phyloP scores from a whole-genome alignment of 2,888 invertebrate genomes.

The Cylindroiulus punctatus region DNA sequence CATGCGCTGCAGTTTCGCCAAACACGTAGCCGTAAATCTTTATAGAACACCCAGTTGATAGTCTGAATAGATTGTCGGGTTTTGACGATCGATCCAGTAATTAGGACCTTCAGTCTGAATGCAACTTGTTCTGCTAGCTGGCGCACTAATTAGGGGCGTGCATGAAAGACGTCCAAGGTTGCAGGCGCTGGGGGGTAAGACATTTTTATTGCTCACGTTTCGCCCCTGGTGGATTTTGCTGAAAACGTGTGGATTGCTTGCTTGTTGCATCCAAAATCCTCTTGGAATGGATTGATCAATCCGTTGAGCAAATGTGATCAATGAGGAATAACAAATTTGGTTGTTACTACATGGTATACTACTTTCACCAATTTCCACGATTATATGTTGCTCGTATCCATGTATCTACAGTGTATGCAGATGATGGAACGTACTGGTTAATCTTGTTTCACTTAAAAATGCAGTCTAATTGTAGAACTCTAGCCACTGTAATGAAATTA shows the following conservation, averaged over 20 bases:
- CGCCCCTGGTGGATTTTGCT: no score
- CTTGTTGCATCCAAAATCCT: not conserved
- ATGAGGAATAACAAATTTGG: no score
- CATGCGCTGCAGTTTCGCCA: not conserved
- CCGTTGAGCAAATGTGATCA: no score
- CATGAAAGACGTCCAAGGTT: no score
- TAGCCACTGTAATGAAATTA: not conserved
- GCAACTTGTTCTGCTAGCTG: not conserved
- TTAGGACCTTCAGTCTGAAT: not conserved
- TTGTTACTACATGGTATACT: no score
- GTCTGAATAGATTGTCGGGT: not conserved
- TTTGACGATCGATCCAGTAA: not conserved
- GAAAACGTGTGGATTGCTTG: no score
- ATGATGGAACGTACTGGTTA: no score
- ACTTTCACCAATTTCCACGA: not conserved
- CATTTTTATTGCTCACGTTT: no score
- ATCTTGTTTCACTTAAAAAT: not conserved
- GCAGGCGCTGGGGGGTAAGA: no score
- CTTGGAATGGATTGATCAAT: no score
- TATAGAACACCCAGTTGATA: not conserved
- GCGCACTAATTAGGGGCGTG: not conserved
- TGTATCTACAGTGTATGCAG: no score
- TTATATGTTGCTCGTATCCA: no score
- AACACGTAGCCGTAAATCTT: not conserved
- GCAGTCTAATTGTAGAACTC: not conserved